Conservation (phyloP, 2,113 vertebrate species). For the Oryzias woworae region DNA sequence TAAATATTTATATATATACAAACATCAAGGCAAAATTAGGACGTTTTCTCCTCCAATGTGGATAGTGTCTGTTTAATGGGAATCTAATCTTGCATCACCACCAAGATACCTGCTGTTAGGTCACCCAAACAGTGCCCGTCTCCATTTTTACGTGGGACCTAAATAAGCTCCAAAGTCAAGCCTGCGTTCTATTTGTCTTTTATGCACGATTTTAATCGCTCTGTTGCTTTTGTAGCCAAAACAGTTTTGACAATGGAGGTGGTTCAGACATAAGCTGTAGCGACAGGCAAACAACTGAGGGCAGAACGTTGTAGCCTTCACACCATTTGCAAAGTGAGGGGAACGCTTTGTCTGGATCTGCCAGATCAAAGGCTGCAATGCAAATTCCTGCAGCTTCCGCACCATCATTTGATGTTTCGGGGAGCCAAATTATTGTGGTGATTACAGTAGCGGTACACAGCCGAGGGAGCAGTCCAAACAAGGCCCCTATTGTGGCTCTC, state of each 20-base stretch:
- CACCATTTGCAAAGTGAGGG: slow-evolving; percentile 44
- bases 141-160: slow-evolving; percentile 37
- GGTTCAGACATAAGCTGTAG: slow-evolving; percentile 18
- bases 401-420: slow-evolving; percentile 73
- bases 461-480: slow-evolving; percentile 54
- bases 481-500: slow-evolving; percentile 67
- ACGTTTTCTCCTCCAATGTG: too few relatives aligned
- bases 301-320: slow-evolving; percentile 67
- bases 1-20: too few relatives aligned
- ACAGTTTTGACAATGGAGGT: slow-evolving; percentile 47
- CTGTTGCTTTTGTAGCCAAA: slow-evolving; percentile 51
- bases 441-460: slow-evolving; percentile 68
- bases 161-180: slow-evolving; percentile 41
- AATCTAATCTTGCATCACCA: not conserved
- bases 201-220: slow-evolving; percentile 44
- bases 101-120: slow-evolving; percentile 10
- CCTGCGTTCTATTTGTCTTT: slow-evolving; percentile 36
- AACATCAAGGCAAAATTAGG: too few relatives aligned
- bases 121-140: slow-evolving; percentile 29
- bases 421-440: slow-evolving; percentile 68
- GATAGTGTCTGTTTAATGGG: too few relatives aligned
- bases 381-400: slow-evolving; percentile 71
- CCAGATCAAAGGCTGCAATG: slow-evolving; percentile 72
- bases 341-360: slow-evolving; percentile 68
- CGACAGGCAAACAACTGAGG: slow-evolving; percentile 34